Conservation (phyloP, 1,140 invertebrate species). For the Sweltsa coloradensis region DNA sequence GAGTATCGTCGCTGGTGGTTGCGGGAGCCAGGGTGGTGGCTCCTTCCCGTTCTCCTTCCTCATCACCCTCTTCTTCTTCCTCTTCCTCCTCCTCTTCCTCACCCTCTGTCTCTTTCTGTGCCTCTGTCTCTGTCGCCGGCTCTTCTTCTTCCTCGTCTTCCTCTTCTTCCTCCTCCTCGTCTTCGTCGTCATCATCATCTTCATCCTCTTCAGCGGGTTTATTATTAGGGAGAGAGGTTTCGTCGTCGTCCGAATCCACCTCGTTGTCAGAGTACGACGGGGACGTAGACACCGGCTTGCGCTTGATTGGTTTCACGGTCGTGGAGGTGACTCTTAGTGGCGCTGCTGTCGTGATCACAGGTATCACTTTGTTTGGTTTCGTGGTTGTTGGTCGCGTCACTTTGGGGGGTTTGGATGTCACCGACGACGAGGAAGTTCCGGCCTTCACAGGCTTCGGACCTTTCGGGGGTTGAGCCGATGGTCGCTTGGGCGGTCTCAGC, state of each 20-base stretch:
- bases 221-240: too few species aligned
- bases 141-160: neutral
- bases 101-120: too few species aligned
- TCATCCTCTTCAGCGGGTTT: neutral
- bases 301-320: neutral
- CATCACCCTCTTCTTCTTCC: too few species aligned
- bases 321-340: neutral
- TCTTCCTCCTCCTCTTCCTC: too few species aligned
- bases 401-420: neutral
- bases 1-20: too few species aligned
- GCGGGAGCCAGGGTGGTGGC: too few species aligned
- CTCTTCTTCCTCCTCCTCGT: constrained; percentile 4
- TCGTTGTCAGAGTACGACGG: too few species aligned
- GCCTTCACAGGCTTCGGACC: neutral
- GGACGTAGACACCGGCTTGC: neutral
- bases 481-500: too few species aligned
- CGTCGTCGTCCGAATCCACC: too few species aligned
- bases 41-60: too few species aligned
- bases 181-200: constrained; percentile 3
- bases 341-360: neutral
- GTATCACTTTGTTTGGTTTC: too few species aligned
- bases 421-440: neutral
- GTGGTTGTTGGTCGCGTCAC: neutral
- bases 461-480: neutral
- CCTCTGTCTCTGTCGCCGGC: too few species aligned